A percentile compares a stretch with the other conserved stretches of the same genome.
Evolutionary conservation across 2,888 invertebrate genomes (phyloP).

Genomic region (Drosophila niveifrons): DNA sequence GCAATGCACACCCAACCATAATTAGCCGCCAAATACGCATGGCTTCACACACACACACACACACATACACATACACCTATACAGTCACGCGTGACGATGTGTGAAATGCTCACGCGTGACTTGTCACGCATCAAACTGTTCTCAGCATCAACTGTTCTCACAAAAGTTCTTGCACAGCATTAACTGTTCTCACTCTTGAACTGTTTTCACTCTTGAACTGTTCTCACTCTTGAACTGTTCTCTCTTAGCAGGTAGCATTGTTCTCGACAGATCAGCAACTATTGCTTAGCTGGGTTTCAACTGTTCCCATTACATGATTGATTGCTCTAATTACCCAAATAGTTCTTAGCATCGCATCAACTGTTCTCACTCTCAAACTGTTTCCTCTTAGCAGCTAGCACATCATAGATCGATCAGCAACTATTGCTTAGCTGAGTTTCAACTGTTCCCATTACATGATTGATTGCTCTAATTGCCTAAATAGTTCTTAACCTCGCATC

Average conservation of each 20-base stretch:
- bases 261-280: not conserved
- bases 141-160: not conserved
- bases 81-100: constrained; percentile 6
- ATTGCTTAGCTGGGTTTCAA: not conserved
- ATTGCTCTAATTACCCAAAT: no score
- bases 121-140: not conserved
- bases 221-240: not conserved
- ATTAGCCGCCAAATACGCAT: constrained; percentile 57
- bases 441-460: no score
- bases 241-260: not conserved
- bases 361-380: not conserved
- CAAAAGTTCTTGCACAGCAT: not conserved
- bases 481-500: no score
- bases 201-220: not conserved
- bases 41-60: constrained; percentile 35
- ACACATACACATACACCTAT: not conserved
- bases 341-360: no score
- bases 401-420: not conserved
- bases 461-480: no score
- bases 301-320: no score
- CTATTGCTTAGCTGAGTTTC: not conserved
- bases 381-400: not conserved
- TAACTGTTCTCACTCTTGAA: not conserved
- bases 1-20: constrained; percentile 25
- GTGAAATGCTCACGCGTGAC: constrained; percentile 29